Percentiles rank a stretch among this genome's conserved stretches.
Conservation (phyloP, 2,113 vertebrate species). For the Caretta caretta region DNA sequence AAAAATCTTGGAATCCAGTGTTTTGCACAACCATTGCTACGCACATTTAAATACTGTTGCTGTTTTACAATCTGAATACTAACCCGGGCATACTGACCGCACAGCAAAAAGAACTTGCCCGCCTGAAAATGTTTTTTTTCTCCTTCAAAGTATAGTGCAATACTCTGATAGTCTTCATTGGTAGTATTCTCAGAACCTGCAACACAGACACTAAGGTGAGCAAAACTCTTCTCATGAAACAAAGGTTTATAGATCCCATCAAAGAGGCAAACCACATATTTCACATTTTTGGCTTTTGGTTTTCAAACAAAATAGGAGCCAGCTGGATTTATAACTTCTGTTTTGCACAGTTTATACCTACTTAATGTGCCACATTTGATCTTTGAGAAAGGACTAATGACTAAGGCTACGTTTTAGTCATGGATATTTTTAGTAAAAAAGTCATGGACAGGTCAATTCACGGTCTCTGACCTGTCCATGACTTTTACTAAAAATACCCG, state of each 20-base stretch:
- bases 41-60: not conserved
- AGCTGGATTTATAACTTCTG: not conserved
- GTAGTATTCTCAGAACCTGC: conserved; percentile 88
- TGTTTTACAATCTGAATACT: conserved; percentile 55
- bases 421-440: no score
- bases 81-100: conserved; percentile 93
- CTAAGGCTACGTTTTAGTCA: no score
- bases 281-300: fast-evolving
- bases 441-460: no score
- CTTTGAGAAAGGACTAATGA: not conserved
- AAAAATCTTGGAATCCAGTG: not conserved
- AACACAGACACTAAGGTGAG: not conserved
- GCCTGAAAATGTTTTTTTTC: conserved; percentile 96
- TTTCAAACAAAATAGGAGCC: not conserved
- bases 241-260: not conserved
- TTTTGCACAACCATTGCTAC: not conserved
- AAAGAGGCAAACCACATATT: not conserved
- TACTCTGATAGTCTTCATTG: conserved; percentile 96
- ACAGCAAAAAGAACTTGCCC: conserved; percentile 95
- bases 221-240: not conserved
- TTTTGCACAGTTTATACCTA: not conserved
- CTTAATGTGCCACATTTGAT: not conserved
- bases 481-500: no score
- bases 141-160: conserved; percentile 96
- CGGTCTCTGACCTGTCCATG: no score